These are phyloP conservation scores for Paramuricea clavata DNA, from an alignment of 92 coral and sea anemone species.

Conservation along the genomic window DNA sequence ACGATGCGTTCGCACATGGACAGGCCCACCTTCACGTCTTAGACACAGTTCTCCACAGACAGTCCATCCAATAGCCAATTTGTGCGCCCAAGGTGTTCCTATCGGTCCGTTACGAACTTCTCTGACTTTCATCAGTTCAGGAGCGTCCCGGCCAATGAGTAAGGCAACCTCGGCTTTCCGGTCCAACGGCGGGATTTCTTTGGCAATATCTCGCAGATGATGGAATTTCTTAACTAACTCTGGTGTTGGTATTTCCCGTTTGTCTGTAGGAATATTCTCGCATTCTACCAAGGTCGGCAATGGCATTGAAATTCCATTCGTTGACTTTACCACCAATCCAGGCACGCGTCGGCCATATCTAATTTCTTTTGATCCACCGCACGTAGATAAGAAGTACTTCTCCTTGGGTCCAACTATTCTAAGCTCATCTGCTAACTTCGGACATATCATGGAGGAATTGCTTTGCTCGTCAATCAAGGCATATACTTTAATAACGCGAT, in stretches of 20 bases:
- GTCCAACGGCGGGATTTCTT: no score
- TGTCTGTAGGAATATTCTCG: slow-evolving; percentile 62
- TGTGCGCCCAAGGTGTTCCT: slow-evolving; percentile 61
- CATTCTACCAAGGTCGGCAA: slow-evolving; percentile 64
- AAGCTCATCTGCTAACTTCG: slow-evolving; percentile 57
- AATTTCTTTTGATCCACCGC: slow-evolving; percentile 47
- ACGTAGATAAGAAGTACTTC: slow-evolving; percentile 57
- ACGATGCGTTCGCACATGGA: slow-evolving; percentile 35
- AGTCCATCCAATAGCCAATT: slow-evolving; percentile 55
- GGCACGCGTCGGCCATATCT: slow-evolving; percentile 63
- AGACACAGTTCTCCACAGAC: slow-evolving; percentile 49
- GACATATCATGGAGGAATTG: slow-evolving; percentile 32
- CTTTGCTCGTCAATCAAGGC: neutral
- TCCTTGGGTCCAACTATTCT: slow-evolving; percentile 51
- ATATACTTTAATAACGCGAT: neutral
- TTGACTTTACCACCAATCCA: slow-evolving; percentile 32
- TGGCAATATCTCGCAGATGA: slow-evolving; percentile 36
- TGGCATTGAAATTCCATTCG: slow-evolving; percentile 22
- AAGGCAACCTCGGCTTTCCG: no score
- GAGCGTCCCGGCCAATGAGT: neutral
- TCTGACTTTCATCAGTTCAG: no score
- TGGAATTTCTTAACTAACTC: slow-evolving; percentile 50
- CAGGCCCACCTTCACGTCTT: slow-evolving; percentile 30
- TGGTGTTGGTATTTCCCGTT: slow-evolving; percentile 60
- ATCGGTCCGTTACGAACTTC: slow-evolving; percentile 50